Evolutionary conservation across 2,797 vertebrate species (phyloP).

Genomic region (Halcyon smyrnensis): DNA sequence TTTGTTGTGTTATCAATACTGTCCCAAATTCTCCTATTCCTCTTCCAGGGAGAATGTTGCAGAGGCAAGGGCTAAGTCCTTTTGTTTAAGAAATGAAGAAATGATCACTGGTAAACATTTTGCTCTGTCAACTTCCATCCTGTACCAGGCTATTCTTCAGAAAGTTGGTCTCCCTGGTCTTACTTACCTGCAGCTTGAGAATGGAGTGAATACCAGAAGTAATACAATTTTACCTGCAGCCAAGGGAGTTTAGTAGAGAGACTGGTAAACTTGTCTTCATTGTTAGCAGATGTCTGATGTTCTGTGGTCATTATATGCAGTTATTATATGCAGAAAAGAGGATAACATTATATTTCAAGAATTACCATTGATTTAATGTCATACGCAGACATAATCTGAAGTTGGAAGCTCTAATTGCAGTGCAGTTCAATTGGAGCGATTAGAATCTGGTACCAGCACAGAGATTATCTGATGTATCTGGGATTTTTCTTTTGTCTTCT

Average conservation of each 20-base stretch:
- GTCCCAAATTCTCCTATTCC: not conserved
- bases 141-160: not conserved
- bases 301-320: not conserved
- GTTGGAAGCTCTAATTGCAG: not conserved
- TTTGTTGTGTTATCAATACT: not conserved
- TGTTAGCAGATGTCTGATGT: not conserved
- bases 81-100: not conserved
- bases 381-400: not conserved
- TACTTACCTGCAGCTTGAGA: not conserved
- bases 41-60: not conserved
- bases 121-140: not conserved
- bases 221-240: not conserved
- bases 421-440: not conserved
- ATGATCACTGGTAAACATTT: not conserved
- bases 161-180: not conserved
- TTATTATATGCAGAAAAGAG: not conserved
- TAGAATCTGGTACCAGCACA: not conserved
- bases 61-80: not conserved
- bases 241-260: not conserved
- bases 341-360: not conserved
- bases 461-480: not conserved
- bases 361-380: not conserved
- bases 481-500: not conserved
- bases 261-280: not conserved
- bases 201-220: not conserved